A percentile compares a stretch with the other conserved stretches of the same genome.
These are phyloP conservation scores for Spicauda simplicius DNA, from an alignment of 2,888 invertebrate species.

Conservation along the genomic window DNA sequence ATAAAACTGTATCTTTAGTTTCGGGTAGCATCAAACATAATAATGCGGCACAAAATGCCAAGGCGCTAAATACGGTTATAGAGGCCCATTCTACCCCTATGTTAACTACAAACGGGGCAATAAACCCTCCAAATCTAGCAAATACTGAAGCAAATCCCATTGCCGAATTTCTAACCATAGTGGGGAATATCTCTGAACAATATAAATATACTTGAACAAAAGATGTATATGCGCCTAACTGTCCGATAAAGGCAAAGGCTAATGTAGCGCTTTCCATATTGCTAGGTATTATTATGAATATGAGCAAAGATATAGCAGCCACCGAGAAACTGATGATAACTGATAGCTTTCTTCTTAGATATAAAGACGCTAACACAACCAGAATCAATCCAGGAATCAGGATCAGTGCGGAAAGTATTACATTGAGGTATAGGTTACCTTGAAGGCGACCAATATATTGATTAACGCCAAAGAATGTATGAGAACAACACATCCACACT, in stretches of 20 bases:
- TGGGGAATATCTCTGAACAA: slow-evolving; percentile 92
- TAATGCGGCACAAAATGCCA: slow-evolving; percentile 64
- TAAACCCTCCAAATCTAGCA: slow-evolving; percentile 88
- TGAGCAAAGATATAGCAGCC: slow-evolving; percentile 62
- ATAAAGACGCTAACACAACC: slow-evolving; percentile 60
- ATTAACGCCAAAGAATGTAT: slow-evolving; percentile 93
- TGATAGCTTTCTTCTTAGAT: slow-evolving; percentile 64
- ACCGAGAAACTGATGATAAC: slow-evolving; percentile 61
- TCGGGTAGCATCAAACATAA: slow-evolving; percentile 71
- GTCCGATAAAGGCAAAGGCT: slow-evolving; percentile 89
- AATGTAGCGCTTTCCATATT: slow-evolving; percentile 76
- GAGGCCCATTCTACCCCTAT: slow-evolving; percentile 72
- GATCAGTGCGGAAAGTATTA: slow-evolving; percentile 87
- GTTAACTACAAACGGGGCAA: slow-evolving; percentile 88
- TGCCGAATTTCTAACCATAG: slow-evolving; percentile 91
- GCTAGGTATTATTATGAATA: slow-evolving; percentile 67
- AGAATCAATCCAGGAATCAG: slow-evolving; percentile 62
- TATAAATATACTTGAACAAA: slow-evolving; percentile 89
- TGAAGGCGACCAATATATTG: slow-evolving; percentile 91
- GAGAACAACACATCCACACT: slow-evolving; percentile 91
- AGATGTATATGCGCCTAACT: slow-evolving; percentile 89
- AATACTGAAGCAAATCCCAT: slow-evolving; percentile 90
- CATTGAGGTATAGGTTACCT: slow-evolving; percentile 92
- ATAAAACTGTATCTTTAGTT: slow-evolving; percentile 68
- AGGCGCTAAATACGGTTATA: slow-evolving; percentile 64